Evolutionary conservation across 2,113 vertebrate genomes (phyloP), one percentile per base, ranked within the genome.

Genomic region (Phylloscopus trochilus): DNA sequence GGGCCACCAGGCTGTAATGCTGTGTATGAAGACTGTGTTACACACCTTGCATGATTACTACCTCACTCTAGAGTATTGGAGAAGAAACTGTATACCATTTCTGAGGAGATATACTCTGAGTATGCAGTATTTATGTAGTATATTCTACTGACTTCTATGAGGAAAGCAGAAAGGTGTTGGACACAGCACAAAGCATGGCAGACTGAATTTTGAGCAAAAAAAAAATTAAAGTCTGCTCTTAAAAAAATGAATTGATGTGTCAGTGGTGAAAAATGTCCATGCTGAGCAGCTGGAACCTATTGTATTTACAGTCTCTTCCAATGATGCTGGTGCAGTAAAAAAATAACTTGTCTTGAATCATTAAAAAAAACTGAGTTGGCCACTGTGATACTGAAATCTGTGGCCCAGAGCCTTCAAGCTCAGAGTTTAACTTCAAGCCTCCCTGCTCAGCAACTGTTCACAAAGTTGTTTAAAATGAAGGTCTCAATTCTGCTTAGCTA

Each of bases 381-480:
- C 56, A 30, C 35, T 62, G 19, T 52, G 17, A 79, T 53, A 51
- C 9, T 52, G 41, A 70, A 64, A 49, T 68, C 49, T 66, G 46
- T 64, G 49, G 52, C 53, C 56, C 76, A 75, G 33, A 0, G 0
- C 52, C 47, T 85, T 70, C 44, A 69, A 83, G 39, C 15, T 15
- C 64, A 83, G 18, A 28, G 33, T 51, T 82, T 52, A 72, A 64
- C 56, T 89, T 60, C 64, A 63, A 80, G 72, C 43, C n/a, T 91
- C 88, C 56, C 79, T 72, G 68, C 60, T 74, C 66, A 87, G 52
- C 64, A 89, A 94, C 58, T 63, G 35, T 35, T 78, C 49, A 77
- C 73, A 51, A 49, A 83, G 49, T 87, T 84, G 39, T 83, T 93
- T 92, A 75, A 96, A 93, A 93, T 62, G 70, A 92, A 90, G 79